Conservation (phyloP, 2,797 vertebrate genomes). For the Pristis pectinata region DNA sequence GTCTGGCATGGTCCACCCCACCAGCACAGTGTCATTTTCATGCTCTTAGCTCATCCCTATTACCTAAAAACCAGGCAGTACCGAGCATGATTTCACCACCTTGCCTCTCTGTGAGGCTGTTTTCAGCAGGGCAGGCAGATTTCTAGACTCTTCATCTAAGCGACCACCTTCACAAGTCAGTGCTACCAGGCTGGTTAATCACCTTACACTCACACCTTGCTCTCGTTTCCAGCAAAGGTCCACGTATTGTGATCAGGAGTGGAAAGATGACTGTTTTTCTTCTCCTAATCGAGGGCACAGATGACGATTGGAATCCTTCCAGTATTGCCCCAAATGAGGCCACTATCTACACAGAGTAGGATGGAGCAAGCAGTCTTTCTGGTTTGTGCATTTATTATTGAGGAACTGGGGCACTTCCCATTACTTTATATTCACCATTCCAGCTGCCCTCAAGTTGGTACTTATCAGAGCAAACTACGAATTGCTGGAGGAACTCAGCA, state of each 20-base stretch:
- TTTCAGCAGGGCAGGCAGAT: not conserved
- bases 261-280: not conserved
- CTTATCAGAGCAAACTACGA: too few species aligned
- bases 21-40: too few species aligned
- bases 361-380: not conserved
- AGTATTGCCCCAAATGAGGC: not conserved
- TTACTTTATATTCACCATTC: not conserved
- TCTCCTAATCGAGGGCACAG: not conserved
- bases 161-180: not conserved
- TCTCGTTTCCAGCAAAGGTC: not conserved
- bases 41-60: too few species aligned
- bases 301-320: not conserved
- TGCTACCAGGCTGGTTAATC: not conserved
- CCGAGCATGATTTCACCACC: too few species aligned
- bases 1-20: too few species aligned
- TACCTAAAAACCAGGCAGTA: too few species aligned
- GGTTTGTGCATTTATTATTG: not conserved
- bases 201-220: not conserved
- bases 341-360: too few species aligned
- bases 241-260: not conserved
- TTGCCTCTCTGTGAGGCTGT: not conserved
- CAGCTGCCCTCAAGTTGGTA: too few species aligned
- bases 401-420: not conserved
- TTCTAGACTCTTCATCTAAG: not conserved
- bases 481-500: too few species aligned